These are phyloP conservation scores for Clarias batrachus DNA, from an alignment of 2,113 vertebrate genomes.

Conservation along the genomic window DNA sequence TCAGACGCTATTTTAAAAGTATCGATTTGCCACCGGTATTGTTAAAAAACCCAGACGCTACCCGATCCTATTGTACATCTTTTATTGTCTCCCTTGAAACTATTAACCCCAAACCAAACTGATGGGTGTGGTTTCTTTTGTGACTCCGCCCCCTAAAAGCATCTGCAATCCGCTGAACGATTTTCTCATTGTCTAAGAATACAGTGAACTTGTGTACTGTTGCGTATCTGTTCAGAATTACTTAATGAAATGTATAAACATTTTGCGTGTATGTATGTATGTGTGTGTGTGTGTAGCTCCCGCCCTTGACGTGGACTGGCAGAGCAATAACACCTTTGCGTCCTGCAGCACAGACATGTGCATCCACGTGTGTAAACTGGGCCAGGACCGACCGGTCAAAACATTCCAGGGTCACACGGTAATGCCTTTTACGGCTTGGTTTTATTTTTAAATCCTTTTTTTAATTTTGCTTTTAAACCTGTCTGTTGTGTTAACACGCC, in stretches of 20 bases:
- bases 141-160: background rate
- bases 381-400: conserved; percentile 95
- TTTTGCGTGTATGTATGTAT: background rate
- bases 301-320: conserved; percentile 96
- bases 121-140: background rate
- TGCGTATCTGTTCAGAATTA: background rate
- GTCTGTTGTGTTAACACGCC: background rate
- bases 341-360: conserved; percentile 99
- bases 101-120: background rate
- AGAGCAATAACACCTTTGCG: conserved; percentile 98
- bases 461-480: background rate
- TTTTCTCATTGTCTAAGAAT: background rate
- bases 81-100: background rate
- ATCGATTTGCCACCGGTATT: no score
- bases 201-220: no score
- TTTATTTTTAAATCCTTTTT: background rate
- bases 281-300: conserved; percentile 74
- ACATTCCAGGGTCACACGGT: conserved; percentile 99
- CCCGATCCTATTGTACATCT: background rate
- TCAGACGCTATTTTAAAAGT: no score
- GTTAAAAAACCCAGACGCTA: no score
- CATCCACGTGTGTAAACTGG: conserved; percentile 96
- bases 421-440: conserved; percentile 1
- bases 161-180: no score
- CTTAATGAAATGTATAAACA: background rate